A percentile compares a stretch with the other conserved stretches of the same genome.
Conservation (phyloP, 2,888 invertebrate genomes). For the Netelia inedita region DNA sequence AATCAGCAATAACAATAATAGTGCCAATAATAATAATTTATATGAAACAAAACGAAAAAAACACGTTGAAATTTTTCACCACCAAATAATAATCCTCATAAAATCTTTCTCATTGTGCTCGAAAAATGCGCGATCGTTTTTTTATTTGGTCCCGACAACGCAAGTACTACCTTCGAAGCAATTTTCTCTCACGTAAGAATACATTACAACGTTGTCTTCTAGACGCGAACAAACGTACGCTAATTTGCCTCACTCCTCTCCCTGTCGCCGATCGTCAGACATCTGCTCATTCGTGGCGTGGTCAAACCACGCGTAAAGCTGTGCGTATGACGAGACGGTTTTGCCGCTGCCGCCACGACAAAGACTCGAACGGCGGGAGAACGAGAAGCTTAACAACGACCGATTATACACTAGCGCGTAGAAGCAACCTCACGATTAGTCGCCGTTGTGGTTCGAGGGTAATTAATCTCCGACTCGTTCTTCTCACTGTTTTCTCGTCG, state of each 20-base stretch:
- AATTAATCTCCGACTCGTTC: slow-evolving; percentile 37
- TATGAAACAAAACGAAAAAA: no score
- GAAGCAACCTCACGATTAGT: slow-evolving; percentile 49
- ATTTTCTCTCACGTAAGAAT: slow-evolving; percentile 27
- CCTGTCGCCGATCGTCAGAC: slow-evolving; percentile 49
- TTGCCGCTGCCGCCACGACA: slow-evolving; percentile 7
- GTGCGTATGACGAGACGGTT: neutral
- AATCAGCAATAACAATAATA: no score
- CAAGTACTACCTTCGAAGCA: no score
- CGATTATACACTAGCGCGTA: slow-evolving; percentile 10
- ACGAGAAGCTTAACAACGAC: slow-evolving; percentile 1
- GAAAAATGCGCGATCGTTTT: no score
- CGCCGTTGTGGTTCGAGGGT: slow-evolving; percentile 32
- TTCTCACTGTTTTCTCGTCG: neutral
- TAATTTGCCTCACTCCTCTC: slow-evolving; percentile 57
- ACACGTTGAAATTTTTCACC: no score
- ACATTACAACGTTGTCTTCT: neutral
- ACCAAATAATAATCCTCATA: no score
- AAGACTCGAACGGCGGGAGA: neutral
- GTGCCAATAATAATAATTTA: no score
- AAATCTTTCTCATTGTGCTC: no score
- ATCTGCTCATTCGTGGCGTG: slow-evolving; percentile 56
- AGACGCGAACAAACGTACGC: slow-evolving; percentile 53
- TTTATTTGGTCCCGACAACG: no score
- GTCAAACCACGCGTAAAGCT: slow-evolving; percentile 45